These are phyloP conservation scores for Drosophila peninsularis DNA, from an alignment of 2,888 invertebrate species.

Conservation along the genomic window DNA sequence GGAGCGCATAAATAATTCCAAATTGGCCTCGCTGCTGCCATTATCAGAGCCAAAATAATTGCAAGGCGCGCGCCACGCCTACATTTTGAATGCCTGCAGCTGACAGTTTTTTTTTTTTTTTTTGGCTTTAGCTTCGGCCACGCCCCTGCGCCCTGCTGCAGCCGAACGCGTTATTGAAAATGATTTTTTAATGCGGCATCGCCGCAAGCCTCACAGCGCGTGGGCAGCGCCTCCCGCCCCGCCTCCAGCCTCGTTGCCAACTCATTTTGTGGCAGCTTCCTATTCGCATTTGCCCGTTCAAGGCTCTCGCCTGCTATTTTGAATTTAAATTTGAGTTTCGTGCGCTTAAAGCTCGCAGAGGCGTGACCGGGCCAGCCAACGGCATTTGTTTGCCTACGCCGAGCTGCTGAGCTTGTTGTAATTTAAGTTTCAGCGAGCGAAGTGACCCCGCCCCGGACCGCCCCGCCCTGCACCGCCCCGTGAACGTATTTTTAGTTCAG, in stretches of 20 bases:
- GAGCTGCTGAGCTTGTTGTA: constrained; percentile 49
- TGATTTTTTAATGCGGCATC: constrained; percentile 78
- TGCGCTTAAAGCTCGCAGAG: constrained; percentile 15
- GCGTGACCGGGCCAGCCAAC: constrained; percentile 30
- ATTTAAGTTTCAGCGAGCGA: constrained; percentile 52
- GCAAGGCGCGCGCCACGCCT: constrained; percentile 19
- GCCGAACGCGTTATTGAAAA: constrained; percentile 76
- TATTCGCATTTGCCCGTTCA: constrained; percentile 55
- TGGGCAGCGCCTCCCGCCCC: background rate
- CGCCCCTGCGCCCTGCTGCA: constrained; percentile 31
- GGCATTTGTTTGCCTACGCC: constrained; percentile 52
- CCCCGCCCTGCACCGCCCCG: background rate
- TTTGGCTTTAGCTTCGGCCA: constrained; percentile 8
- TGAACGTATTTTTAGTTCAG: constrained; percentile 53
- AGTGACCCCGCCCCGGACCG: constrained; percentile 1
- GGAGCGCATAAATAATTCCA: constrained; percentile 11
- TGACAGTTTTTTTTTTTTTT: constrained; percentile 23
- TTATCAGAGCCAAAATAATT: constrained; percentile 6
- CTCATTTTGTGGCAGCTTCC: constrained; percentile 59
- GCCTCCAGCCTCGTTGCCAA: constrained; percentile 20
- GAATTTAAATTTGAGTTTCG: constrained; percentile 18
- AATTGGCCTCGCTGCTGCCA: constrained; percentile 7
- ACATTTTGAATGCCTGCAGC: constrained; percentile 25
- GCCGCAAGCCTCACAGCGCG: constrained; percentile 42
- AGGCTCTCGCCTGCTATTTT: constrained; percentile 15